phyloP scores from a whole-genome alignment of 2,888 invertebrate species.

The Lepidocyrtinus sp. region DNA sequence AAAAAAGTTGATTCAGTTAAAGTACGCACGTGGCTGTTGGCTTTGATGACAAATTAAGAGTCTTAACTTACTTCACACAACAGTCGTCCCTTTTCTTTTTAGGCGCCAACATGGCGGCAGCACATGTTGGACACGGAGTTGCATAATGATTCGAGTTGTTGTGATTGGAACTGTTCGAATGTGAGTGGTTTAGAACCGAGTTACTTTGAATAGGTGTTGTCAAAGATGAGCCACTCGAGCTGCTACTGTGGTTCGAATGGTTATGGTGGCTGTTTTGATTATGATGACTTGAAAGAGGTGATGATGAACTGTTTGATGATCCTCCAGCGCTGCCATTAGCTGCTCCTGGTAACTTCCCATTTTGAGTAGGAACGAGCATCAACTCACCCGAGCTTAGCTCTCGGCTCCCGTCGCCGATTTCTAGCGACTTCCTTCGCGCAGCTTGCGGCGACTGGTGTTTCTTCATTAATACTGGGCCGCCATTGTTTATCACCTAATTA shows the following conservation, averaged over 20 bases:
- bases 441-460: constrained; percentile 66
- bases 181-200: constrained; percentile 56
- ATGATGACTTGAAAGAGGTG: constrained; percentile 57
- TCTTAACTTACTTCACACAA: constrained; percentile 63
- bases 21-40: neutral
- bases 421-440: constrained; percentile 67
- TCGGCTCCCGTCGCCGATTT: constrained; percentile 63
- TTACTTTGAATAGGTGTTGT: constrained; percentile 55
- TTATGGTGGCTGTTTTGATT: constrained; percentile 62
- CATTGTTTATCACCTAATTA: constrained; percentile 65
- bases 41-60: neutral
- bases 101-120: constrained; percentile 58
- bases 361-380: constrained; percentile 58
- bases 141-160: constrained; percentile 62
- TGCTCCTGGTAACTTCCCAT: constrained; percentile 61
- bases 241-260: constrained; percentile 63
- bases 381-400: constrained; percentile 58
- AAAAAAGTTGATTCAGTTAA: neutral
- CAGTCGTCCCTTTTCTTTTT: constrained; percentile 70
- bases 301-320: constrained; percentile 58
- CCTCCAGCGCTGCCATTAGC: constrained; percentile 52
- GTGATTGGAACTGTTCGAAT: constrained; percentile 64
- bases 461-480: constrained; percentile 69
- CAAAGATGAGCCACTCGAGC: constrained; percentile 50
- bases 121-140: constrained; percentile 64